Conservation (phyloP, 2,797 vertebrate species). For the Octomys mimax region DNA sequence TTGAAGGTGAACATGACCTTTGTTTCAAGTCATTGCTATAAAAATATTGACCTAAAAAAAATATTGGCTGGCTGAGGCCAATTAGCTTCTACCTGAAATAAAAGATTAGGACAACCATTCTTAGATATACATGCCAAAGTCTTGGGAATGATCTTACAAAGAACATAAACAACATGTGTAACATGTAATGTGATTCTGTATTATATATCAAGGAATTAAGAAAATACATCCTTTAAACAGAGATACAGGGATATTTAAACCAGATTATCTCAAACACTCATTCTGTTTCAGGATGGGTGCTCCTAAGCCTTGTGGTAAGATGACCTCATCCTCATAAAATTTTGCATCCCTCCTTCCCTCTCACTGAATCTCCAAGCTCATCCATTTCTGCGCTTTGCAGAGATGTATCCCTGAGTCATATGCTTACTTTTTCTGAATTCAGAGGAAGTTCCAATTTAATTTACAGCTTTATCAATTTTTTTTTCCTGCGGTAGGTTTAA, state of each 20-base stretch:
- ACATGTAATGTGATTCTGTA: not conserved
- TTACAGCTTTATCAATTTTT: not conserved
- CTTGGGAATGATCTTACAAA: not conserved
- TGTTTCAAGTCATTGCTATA: not conserved
- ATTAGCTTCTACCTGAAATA: not conserved
- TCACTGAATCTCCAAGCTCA: not conserved
- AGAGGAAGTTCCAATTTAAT: not conserved
- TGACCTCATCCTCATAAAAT: not conserved
- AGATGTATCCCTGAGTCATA: not conserved
- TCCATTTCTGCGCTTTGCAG: not conserved
- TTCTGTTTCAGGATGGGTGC: not conserved
- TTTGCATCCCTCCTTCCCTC: not conserved
- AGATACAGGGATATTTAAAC: not conserved
- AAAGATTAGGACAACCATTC: not conserved
- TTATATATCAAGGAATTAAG: not conserved
- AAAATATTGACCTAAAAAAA: not conserved
- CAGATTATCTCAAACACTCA: not conserved
- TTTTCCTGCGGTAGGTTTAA: not conserved
- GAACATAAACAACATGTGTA: not conserved
- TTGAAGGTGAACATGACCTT: accelerated
- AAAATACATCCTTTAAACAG: not conserved
- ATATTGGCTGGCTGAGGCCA: not conserved
- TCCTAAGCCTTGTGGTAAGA: not conserved
- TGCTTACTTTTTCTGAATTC: not conserved
- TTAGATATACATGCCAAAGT: not conserved